Conservation (phyloP, 1,140 invertebrate species). For the Melipona quadrifasciata region DNA sequence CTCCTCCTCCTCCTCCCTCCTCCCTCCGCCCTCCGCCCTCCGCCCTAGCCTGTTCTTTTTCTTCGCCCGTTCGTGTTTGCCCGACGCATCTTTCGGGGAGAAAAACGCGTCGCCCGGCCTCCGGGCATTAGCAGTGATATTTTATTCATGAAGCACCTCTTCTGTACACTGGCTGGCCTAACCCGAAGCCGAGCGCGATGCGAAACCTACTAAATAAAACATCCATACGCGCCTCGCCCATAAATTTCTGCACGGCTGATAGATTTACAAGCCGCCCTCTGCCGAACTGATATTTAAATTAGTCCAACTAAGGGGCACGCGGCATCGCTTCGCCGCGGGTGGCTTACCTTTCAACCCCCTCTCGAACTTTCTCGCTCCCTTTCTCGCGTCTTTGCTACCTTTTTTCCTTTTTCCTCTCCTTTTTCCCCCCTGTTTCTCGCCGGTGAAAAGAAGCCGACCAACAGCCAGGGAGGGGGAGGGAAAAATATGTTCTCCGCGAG, state of each 20-base stretch:
- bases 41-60: background rate
- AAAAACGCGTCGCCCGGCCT: constrained; percentile 79
- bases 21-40: background rate
- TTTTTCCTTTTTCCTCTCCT: background rate
- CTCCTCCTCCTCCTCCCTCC: background rate
- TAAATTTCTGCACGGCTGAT: constrained; percentile 81
- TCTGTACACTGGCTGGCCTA: constrained; percentile 72
- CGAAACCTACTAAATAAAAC: constrained; percentile 81
- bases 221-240: constrained; percentile 78
- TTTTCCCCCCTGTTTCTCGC: background rate
- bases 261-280: constrained; percentile 81
- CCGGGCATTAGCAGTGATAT: constrained; percentile 80
- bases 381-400: background rate
- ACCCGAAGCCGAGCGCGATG: constrained; percentile 73
- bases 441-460: background rate
- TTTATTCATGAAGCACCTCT: constrained; percentile 81
- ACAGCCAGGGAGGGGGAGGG: background rate
- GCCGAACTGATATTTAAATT: constrained; percentile 82
- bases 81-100: constrained; percentile 70
- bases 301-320: constrained; percentile 76
- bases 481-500: constrained; percentile 40
- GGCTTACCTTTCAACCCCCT: constrained; percentile 55
- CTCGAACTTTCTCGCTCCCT: constrained; percentile 19
- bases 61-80: constrained; percentile 28
- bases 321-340: constrained; percentile 71